These are phyloP conservation scores for Sebastes jordani DNA, from an alignment of 2,797 vertebrate species.

Conservation along the genomic window DNA sequence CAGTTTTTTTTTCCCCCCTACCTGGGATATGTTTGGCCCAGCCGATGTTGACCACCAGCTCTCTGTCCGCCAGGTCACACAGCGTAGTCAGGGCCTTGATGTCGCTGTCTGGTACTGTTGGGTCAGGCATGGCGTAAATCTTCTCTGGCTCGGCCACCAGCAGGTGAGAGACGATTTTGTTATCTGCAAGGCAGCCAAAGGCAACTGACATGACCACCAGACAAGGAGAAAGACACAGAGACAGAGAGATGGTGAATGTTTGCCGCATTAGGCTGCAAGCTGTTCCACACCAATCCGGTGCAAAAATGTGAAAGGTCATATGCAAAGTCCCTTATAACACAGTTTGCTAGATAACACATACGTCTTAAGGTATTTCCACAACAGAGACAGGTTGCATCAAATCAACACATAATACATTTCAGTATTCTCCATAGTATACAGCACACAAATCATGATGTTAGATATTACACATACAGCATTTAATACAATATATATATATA, in stretches of 20 bases:
- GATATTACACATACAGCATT: not conserved
- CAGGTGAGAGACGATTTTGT: constrained; percentile 99
- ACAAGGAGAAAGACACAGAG: constrained; percentile 85
- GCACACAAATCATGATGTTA: not conserved
- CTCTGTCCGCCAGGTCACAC: constrained; percentile 96
- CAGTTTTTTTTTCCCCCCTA: constrained; percentile 64
- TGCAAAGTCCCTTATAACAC: constrained; percentile 22
- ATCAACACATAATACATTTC: constrained; percentile 8
- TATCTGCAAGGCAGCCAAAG: constrained; percentile 96
- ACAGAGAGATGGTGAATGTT: constrained; percentile 78
- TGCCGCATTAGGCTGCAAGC: constrained; percentile 50
- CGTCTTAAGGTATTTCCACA: not conserved
- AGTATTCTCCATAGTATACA: not conserved
- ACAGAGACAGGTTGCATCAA: not conserved
- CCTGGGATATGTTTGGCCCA: constrained; percentile 99
- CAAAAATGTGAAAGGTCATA: constrained; percentile 47
- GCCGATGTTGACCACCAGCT: constrained; percentile 98
- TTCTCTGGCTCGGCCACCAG: constrained; percentile 99
- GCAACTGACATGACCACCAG: constrained; percentile 88
- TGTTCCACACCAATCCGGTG: constrained; percentile 60
- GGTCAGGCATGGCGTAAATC: constrained; percentile 99
- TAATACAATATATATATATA: not conserved
- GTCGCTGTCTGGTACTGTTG: constrained; percentile 97
- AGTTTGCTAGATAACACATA: constrained; percentile 1
- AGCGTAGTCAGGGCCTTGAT: constrained; percentile 98